Percentiles rank a stretch among this genome's conserved stretches.
Evolutionary conservation across 2,888 invertebrate genomes (phyloP).

Genomic region (Andrena bucephala): DNA sequence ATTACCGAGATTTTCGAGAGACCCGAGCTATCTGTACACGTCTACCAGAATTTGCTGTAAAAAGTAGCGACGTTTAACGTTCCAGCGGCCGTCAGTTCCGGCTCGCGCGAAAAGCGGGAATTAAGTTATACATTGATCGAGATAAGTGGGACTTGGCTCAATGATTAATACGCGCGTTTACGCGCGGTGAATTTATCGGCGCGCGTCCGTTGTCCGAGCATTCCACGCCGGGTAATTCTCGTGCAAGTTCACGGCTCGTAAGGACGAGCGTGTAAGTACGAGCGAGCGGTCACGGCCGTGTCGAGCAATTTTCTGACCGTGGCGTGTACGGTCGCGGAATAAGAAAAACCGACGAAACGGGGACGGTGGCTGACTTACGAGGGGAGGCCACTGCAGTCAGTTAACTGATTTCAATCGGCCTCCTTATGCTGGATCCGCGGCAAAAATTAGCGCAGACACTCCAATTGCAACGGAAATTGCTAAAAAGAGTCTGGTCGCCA

Average conservation of each 20-base stretch:
- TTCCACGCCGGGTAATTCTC: conserved; percentile 62
- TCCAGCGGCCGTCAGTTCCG: conserved; percentile 26
- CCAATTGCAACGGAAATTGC: too few relatives aligned
- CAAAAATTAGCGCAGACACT: too few relatives aligned
- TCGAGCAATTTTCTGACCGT: conserved; percentile 44
- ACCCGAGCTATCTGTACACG: not conserved
- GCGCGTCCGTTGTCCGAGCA: conserved; percentile 49
- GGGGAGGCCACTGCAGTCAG: too few relatives aligned
- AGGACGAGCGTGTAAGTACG: conserved; percentile 36
- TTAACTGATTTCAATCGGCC: too few relatives aligned
- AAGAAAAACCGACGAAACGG: conserved; percentile 1
- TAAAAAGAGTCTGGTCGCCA: too few relatives aligned
- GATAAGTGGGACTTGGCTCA: conserved; percentile 54
- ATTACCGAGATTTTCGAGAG: conserved; percentile 44
- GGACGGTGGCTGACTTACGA: not conserved
- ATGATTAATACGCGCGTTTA: conserved; percentile 67
- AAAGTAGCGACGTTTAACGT: conserved; percentile 18
- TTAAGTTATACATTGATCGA: conserved; percentile 67
- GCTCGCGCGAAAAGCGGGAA: conserved; percentile 48
- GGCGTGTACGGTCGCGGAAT: conserved; percentile 33
- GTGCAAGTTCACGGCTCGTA: conserved; percentile 50
- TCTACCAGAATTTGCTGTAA: not conserved
- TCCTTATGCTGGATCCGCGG: too few relatives aligned
- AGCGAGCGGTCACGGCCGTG: conserved; percentile 44
- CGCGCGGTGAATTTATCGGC: conserved; percentile 70